These are phyloP conservation scores for Lagopus leucura DNA, from an alignment of 2,113 vertebrate genomes.

Conservation along the genomic window DNA sequence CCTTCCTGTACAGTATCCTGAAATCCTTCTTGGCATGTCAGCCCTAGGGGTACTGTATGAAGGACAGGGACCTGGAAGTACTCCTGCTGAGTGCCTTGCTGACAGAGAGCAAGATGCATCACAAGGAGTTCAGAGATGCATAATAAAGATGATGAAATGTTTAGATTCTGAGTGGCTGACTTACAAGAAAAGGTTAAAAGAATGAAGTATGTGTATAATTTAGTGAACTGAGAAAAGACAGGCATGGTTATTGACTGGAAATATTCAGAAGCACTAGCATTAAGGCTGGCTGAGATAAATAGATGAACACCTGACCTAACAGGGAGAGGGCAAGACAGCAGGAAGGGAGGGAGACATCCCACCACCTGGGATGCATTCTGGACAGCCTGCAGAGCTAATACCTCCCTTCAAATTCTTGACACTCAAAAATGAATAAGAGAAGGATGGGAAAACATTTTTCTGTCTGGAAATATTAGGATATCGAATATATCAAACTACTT, in stretches of 20 bases:
- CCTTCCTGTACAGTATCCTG: background rate
- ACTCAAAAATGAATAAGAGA: background rate
- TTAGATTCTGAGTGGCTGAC: conserved; percentile 22
- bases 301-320: background rate
- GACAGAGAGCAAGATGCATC: conserved; percentile 29
- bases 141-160: conserved; percentile 55
- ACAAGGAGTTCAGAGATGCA: conserved; percentile 18
- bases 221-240: conserved; percentile 21
- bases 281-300: conserved; percentile 4
- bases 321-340: background rate
- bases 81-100: background rate
- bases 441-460: background rate
- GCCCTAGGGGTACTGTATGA: background rate
- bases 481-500: background rate
- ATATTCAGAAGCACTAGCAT: background rate
- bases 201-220: conserved; percentile 51
- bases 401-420: background rate
- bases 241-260: background rate
- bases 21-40: background rate
- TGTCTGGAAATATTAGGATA: background rate
- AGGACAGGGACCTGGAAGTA: conserved; percentile 12
- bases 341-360: background rate
- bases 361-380: background rate
- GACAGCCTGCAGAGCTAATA: background rate
- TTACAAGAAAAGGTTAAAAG: conserved; percentile 50